Percentiles rank a stretch among this genome's conserved stretches.
phyloP scores from a whole-genome alignment of 2,888 invertebrate genomes.

The Ferdinandea cuprea region DNA sequence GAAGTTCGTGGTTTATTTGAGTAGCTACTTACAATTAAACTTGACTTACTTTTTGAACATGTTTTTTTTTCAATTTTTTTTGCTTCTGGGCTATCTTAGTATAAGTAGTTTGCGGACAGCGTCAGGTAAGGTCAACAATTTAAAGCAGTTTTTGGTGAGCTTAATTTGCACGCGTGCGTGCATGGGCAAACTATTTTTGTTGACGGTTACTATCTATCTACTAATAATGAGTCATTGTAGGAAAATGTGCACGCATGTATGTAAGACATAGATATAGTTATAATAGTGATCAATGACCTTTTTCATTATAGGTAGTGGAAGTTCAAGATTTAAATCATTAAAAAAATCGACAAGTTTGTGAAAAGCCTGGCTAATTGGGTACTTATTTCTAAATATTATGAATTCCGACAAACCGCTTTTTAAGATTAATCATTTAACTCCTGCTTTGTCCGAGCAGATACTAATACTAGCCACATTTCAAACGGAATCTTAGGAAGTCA shows the following conservation, averaged over 20 bases:
- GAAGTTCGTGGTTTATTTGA: conserved; percentile 20
- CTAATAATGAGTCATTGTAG: background rate
- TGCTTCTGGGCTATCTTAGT: background rate
- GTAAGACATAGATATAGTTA: background rate
- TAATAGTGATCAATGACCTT: background rate
- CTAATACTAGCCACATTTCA: too few relatives aligned
- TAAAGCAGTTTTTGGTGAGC: background rate
- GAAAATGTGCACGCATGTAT: conserved; percentile 6
- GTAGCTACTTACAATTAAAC: conserved; percentile 10
- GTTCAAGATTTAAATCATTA: background rate
- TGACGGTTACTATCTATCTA: too few relatives aligned
- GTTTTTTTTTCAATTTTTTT: background rate
- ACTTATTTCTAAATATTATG: too few relatives aligned
- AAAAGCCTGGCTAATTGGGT: too few relatives aligned
- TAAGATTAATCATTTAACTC: too few relatives aligned
- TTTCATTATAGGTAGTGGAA: background rate
- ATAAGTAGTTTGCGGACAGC: background rate
- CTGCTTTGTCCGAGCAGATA: too few relatives aligned
- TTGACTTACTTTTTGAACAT: conserved; percentile 14
- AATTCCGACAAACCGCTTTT: too few relatives aligned
- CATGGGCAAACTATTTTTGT: background rate
- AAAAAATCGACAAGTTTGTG: too few relatives aligned
- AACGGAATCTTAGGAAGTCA: too few relatives aligned
- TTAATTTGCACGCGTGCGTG: background rate
- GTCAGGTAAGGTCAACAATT: conserved; percentile 25